phyloP scores from a whole-genome alignment of 2,797 vertebrate species.

The Carapus acus region DNA sequence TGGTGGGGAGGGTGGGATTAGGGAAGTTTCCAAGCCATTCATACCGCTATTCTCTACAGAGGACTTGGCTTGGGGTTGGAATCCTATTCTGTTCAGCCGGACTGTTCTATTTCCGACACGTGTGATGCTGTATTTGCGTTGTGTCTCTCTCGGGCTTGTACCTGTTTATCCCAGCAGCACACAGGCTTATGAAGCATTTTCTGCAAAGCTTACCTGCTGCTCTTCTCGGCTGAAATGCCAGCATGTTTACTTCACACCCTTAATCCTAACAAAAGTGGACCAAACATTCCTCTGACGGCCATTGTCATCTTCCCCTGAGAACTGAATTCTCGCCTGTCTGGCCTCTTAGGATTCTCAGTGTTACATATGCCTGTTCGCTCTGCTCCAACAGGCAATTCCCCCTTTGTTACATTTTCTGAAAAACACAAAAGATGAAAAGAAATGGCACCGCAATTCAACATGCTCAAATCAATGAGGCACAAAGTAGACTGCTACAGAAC shows the following conservation, averaged over 20 bases:
- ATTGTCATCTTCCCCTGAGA: conserved; percentile 36
- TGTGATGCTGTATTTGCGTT: conserved; percentile 59
- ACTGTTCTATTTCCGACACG: conserved; percentile 67
- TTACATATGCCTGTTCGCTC: conserved; percentile 14
- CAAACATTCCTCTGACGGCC: conserved; percentile 55
- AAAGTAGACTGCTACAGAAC: conserved; percentile 2
- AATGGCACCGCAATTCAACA: not conserved
- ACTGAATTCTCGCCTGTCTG: conserved; percentile 26
- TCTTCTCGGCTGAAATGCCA: conserved; percentile 62
- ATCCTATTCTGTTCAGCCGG: conserved; percentile 58
- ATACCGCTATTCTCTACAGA: conserved; percentile 48
- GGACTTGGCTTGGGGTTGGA: conserved; percentile 52
- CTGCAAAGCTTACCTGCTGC: conserved; percentile 65
- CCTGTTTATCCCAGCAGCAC: conserved; percentile 73
- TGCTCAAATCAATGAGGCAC: conserved; percentile 2
- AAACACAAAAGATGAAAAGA: conserved; percentile 3
- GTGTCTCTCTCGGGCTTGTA: conserved; percentile 70
- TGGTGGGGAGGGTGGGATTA: conserved; percentile 71
- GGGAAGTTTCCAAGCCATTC: conserved; percentile 70
- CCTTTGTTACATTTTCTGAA: conserved; percentile 1
- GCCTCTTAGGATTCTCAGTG: conserved; percentile 14
- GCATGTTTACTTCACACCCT: conserved; percentile 63
- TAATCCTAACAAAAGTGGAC: conserved; percentile 69
- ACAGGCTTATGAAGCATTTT: conserved; percentile 68
- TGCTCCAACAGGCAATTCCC: not conserved